Evolutionary conservation across 1,140 invertebrate genomes (phyloP), one percentile per base, ranked within the genome.

Genomic region (Pissodes strobi): DNA sequence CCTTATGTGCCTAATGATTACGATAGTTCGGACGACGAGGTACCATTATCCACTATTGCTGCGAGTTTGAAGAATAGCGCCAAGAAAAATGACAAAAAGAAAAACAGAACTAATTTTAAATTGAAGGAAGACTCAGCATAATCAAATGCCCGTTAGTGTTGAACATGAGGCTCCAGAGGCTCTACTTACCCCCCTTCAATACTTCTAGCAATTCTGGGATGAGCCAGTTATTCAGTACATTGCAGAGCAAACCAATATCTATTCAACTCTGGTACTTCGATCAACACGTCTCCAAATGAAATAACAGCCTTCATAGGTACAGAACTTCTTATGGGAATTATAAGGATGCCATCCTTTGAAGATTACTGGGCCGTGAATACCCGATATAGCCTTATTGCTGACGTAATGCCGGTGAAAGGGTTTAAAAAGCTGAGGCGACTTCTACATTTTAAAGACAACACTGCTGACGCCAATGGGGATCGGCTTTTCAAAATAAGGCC

Each of bases 81-180:
- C n/a, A n/a, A n/a, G n/a, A n/a, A n/a, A n/a, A n/a, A n/a, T n/a
- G 30, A n/a, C 30, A n/a, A 34, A 18, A 45, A 18, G 41, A 45
- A 45, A 45, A 34, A 52, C 2, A 23, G 10, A 34, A 13, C 1
- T 13, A 8, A 18, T 45, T 45, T 45, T 45, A 39, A 61, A 61
- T 48, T 39, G 43, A 51, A 61, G 48, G 34, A 34, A 34, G 30
- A 34, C n/a, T 34, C 6, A 34, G 30, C 30, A 8, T 34, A 8
- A 34, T 34, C 30, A 34, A 34, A 34, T n/a, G 30, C 30, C 30
- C 30, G n/a, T 34, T 34, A 34, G 30, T 34, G n/a, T n/a, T 6
- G n/a, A 8, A 8, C 30, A 8, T n/a, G 6, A 34, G 30, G n/a
- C n/a, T 6, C 30, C 30, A 34, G 30, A 34, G 6, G 30, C 6